Evolutionary conservation across 2,113 vertebrate species (phyloP).

Genomic region (Oreotragus oreotragus): DNA sequence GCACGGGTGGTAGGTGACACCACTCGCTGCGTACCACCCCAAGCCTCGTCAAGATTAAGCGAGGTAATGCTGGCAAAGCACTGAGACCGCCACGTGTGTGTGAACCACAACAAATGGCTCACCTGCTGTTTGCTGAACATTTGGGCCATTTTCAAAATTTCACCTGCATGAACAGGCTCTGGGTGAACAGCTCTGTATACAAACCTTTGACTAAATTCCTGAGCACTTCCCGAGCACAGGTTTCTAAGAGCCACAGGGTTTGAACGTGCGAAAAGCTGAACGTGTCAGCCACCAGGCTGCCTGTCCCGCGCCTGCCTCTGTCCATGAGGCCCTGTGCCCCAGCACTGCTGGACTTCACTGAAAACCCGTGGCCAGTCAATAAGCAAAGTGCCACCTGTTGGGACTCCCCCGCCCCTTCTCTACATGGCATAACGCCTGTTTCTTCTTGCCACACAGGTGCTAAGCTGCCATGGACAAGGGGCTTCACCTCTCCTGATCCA

Average conservation of each 20-base stretch:
- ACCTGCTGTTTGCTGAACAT: background rate
- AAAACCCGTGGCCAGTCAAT: background rate
- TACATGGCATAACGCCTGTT: background rate
- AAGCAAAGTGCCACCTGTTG: background rate
- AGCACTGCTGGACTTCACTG: background rate
- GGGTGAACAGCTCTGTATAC: background rate
- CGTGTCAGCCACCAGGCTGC: accelerated
- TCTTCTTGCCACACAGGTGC: background rate
- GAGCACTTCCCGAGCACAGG: background rate
- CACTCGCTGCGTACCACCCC: accelerated
- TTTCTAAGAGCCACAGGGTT: background rate
- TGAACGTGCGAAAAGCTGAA: background rate
- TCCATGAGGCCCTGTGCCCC: background rate
- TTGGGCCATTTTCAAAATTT: background rate
- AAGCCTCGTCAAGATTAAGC: background rate
- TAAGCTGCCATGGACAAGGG: background rate
- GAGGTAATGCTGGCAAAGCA: background rate
- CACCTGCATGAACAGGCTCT: background rate
- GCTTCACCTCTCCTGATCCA: background rate
- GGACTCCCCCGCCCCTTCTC: too few relatives aligned
- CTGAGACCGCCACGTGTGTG: accelerated
- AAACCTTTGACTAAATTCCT: background rate
- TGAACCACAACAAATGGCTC: background rate
- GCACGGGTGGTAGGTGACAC: background rate
- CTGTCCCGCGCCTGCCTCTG: accelerated